Conservation (phyloP, 2,888 invertebrate species). For the Laspeyria flexula region DNA sequence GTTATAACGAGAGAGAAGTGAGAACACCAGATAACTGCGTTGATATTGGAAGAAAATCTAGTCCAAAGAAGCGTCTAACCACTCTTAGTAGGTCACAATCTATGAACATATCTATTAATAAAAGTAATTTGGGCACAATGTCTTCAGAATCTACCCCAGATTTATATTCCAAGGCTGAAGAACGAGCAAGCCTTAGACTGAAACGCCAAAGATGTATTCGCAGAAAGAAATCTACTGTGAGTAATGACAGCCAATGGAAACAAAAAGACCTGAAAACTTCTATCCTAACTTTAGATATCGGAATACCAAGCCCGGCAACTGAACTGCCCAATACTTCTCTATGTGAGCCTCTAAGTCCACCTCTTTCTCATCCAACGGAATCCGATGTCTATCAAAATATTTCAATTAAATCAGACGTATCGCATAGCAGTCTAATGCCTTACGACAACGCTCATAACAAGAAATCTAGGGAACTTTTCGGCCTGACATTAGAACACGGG, state of each 20-base stretch:
- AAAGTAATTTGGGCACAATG: constrained; percentile 55
- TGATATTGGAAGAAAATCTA: constrained; percentile 43
- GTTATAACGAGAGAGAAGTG: constrained; percentile 82
- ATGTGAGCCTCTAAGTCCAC: constrained; percentile 65
- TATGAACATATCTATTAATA: constrained; percentile 63
- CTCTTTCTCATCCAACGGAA: constrained; percentile 53
- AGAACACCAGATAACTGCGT: constrained; percentile 71
- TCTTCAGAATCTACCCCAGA: constrained; percentile 77
- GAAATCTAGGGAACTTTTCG: constrained; percentile 72
- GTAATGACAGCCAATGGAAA: constrained; percentile 71
- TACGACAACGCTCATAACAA: constrained; percentile 62
- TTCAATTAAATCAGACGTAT: constrained; percentile 69
- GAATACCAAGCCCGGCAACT: constrained; percentile 75
- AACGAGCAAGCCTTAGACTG: constrained; percentile 67
- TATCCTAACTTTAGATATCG: constrained; percentile 74
- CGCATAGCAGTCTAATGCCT: constrained; percentile 75
- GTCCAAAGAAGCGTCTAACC: constrained; percentile 38
- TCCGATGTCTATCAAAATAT: constrained; percentile 49
- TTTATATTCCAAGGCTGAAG: constrained; percentile 59
- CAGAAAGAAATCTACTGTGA: constrained; percentile 79
- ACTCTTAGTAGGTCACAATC: constrained; percentile 70
- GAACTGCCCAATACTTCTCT: constrained; percentile 70
- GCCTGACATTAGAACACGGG: constrained; percentile 78
- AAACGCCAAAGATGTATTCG: constrained; percentile 87
- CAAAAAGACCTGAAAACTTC: constrained; percentile 62